Conservation (phyloP, 2,888 invertebrate genomes). For the Sarcophaga caerulescens region DNA sequence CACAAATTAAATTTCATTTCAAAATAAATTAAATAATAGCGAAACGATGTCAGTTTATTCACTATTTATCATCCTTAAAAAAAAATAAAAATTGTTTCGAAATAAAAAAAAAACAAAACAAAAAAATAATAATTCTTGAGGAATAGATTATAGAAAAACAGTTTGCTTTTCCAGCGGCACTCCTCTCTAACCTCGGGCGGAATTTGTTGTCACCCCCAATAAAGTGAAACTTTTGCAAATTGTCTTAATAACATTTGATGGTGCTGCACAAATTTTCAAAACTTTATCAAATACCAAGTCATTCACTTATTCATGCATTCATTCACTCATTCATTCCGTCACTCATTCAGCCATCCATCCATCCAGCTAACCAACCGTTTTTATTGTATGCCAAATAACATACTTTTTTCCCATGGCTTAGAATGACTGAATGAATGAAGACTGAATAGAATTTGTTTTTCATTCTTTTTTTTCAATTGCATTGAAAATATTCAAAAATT, state of each 20-base stretch:
- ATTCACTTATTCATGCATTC: neutral
- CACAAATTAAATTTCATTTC: neutral
- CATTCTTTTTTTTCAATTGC: constrained; percentile 11
- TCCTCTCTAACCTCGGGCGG: neutral
- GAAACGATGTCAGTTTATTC: neutral
- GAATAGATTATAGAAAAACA: neutral
- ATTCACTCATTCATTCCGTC: neutral
- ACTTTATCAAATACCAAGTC: neutral
- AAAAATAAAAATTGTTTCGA: too few species aligned
- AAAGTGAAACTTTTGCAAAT: constrained; percentile 41
- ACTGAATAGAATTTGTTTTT: neutral
- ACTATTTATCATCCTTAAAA: neutral
- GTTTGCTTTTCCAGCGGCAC: neutral
- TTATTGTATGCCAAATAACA: constrained; percentile 8
- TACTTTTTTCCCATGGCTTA: neutral
- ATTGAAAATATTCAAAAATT: constrained; percentile 43
- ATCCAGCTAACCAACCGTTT: neutral
- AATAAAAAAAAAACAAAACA: too few species aligned
- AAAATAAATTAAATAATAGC: neutral
- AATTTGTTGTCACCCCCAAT: neutral
- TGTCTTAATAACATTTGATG: constrained; percentile 45
- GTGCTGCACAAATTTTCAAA: constrained; percentile 1
- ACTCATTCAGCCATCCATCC: neutral
- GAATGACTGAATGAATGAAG: constrained; percentile 32
- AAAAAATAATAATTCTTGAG: neutral